These are phyloP conservation scores for Apotomis betuletana DNA, from an alignment of 2,888 invertebrate genomes.

Conservation along the genomic window DNA sequence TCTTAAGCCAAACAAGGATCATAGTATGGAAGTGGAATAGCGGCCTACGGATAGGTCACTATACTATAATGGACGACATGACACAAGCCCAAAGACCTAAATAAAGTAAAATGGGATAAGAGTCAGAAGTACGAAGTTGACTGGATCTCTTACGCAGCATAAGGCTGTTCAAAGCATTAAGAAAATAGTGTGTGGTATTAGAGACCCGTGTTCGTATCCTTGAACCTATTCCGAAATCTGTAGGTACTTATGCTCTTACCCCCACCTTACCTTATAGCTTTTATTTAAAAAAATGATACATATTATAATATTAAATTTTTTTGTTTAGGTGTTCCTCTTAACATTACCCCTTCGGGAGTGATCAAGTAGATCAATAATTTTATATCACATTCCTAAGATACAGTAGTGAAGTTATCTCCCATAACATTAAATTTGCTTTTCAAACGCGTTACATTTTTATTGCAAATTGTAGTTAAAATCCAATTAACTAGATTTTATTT, in stretches of 20 bases:
- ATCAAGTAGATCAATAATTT: conserved; percentile 9
- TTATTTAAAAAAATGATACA: background rate
- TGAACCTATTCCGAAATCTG: too few species aligned
- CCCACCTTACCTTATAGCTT: background rate
- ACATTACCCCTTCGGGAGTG: conserved; percentile 7
- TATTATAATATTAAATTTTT: conserved; percentile 6
- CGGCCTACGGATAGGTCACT: background rate
- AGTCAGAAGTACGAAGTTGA: background rate
- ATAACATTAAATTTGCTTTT: background rate
- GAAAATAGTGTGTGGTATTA: background rate
- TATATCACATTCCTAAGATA: conserved; percentile 22
- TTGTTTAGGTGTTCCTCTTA: background rate
- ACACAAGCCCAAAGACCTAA: background rate
- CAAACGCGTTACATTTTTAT: conserved; percentile 4
- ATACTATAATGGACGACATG: conserved; percentile 1
- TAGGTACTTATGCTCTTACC: background rate
- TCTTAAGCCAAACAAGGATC: background rate
- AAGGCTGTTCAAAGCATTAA: too few species aligned
- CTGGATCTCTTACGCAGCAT: background rate
- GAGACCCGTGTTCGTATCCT: background rate
- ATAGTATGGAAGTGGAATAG: background rate
- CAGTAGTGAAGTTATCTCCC: background rate
- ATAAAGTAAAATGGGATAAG: background rate
- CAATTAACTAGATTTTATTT: background rate
- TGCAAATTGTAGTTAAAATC: background rate